Evolutionary conservation across 2,797 vertebrate species (phyloP), one percentile per base, ranked within the genome.

Genomic region (Bucorvus abyssinicus): DNA sequence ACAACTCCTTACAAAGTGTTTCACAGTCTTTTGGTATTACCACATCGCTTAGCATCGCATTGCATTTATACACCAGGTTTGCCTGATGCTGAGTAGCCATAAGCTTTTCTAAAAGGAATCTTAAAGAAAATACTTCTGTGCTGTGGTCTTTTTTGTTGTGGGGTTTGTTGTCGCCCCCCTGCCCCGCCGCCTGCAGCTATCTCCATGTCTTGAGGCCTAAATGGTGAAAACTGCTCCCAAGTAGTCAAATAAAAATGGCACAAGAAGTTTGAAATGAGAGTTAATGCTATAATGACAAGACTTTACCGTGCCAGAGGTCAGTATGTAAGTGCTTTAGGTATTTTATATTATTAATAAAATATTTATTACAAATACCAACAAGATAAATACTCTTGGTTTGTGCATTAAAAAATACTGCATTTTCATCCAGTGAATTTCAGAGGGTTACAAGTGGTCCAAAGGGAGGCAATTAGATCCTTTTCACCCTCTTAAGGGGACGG

Each of bases 381-480:
- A 34, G n/a, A 59, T 29, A 81, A 63, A 47, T 69, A 76, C 29
- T 56, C 22, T 50, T 50, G 32, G 5, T 77, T 71, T 4, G 49
- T 81, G 42, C 49, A 7, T 9, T 71, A 61, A 63, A 38, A 83
- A 57, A 50, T 27, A 17, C 22, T 56, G 44, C 56, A n/a, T 82
- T 71, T 71, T 79, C 13, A 73, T 95, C 22, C 45, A 40, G 38
- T 40, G 38, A 40, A 40, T 40, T 40, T 40, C 38, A 40, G 38
- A 40, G 38, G 57, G 23, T 87, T 67, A 52, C 29, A 65, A 75
- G 61, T 71, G 22, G 52, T 84, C 95, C 74, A 36, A 14, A 65
- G 93, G 85, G 83, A 93, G 77, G 69, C 74, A 95, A 86, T 91
- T 95, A 95, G 61, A 85, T 71, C 57, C 53, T 93, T 95, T 81